phyloP scores from a whole-genome alignment of 1,140 invertebrate species.

The Ridgeia piscesae region DNA sequence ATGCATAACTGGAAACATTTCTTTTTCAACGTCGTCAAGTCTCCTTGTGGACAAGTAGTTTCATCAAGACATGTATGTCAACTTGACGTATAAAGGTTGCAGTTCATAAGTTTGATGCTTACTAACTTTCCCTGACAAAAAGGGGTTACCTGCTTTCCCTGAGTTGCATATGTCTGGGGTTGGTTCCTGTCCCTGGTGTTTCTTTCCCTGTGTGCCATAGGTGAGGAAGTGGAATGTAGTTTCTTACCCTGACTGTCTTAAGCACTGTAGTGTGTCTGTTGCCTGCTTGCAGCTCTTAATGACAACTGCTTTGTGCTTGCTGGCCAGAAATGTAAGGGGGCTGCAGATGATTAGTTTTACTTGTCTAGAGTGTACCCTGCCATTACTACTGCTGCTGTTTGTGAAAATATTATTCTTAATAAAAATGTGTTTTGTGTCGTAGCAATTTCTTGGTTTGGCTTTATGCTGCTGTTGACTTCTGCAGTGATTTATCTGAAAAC shows the following conservation, averaged over 20 bases:
- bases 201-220: no score
- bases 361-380: neutral
- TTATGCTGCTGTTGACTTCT: neutral
- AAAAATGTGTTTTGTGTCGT: neutral
- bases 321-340: neutral
- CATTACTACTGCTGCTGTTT: slow-evolving; percentile 1
- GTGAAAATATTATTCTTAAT: neutral
- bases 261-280: neutral
- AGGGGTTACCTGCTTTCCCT: neutral
- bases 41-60: neutral
- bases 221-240: no score
- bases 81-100: neutral
- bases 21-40: neutral
- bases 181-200: neutral
- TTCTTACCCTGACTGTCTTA: neutral
- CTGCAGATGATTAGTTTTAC: neutral
- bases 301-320: neutral
- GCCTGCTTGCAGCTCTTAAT: neutral
- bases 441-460: neutral
- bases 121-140: neutral
- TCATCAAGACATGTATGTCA: neutral
- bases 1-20: neutral
- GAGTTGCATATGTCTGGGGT: neutral
- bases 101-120: neutral
- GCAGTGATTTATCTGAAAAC: no score